Conservation (phyloP, 2,113 vertebrate genomes). For the Ceyx melanurus region DNA sequence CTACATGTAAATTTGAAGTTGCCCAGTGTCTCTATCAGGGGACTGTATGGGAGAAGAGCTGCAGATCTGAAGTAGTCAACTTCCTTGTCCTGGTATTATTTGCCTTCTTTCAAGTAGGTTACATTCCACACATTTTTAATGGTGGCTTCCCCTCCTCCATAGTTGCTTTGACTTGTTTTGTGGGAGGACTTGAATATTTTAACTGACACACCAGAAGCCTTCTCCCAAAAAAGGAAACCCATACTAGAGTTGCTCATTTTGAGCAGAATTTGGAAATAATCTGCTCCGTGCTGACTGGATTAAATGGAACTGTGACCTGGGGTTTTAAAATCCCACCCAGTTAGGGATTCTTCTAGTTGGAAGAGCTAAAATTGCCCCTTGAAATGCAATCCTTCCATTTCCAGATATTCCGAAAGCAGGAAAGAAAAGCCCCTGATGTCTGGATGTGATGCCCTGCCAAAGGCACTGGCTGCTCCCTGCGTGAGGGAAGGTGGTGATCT, state of each 20-base stretch:
- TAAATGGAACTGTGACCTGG: not conserved
- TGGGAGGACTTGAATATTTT: slow-evolving; percentile 20
- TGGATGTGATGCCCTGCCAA: not conserved
- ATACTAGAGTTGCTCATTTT: not conserved
- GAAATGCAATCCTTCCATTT: not conserved
- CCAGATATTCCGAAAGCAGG: not conserved
- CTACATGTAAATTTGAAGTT: not conserved
- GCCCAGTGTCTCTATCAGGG: not conserved
- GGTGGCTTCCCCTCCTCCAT: slow-evolving; percentile 45
- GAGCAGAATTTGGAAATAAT: not conserved
- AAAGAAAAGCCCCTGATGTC: not conserved
- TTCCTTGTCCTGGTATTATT: not conserved
- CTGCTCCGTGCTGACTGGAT: not conserved
- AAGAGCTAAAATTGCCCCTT: not conserved
- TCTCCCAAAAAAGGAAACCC: not conserved
- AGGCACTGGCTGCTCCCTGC: not conserved
- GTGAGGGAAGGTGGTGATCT: not conserved
- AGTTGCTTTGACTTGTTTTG: slow-evolving; percentile 48
- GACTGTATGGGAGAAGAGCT: not conserved
- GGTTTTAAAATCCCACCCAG: not conserved
- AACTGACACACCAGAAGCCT: not conserved
- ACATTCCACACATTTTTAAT: slow-evolving; percentile 63
- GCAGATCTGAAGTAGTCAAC: not conserved
- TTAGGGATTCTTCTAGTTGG: not conserved
- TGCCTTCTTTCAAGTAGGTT: slow-evolving; percentile 18